These are phyloP conservation scores for Trialeurodes vaporariorum DNA, from an alignment of 1,140 invertebrate species.

Conservation along the genomic window DNA sequence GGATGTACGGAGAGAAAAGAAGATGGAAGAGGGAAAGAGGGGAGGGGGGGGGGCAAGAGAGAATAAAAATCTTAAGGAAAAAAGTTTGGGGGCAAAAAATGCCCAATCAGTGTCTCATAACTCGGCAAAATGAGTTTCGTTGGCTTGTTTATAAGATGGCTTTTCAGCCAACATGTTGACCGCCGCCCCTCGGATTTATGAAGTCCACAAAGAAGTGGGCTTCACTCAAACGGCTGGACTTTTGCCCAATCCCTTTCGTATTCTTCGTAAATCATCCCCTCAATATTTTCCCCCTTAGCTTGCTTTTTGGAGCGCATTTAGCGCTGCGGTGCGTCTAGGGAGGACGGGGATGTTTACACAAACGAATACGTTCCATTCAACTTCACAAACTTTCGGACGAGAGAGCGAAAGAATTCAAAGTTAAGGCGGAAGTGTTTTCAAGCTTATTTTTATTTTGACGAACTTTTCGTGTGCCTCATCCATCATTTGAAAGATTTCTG, in stretches of 20 bases:
- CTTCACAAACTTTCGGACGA: too few relatives aligned
- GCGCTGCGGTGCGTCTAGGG: too few relatives aligned
- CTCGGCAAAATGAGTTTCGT: constrained; percentile 4
- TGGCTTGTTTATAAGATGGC: constrained; percentile 4
- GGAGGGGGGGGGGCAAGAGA: neutral
- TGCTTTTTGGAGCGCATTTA: too few relatives aligned
- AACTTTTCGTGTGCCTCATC: too few relatives aligned
- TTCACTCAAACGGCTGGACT: constrained; percentile 2
- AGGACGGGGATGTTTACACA: too few relatives aligned
- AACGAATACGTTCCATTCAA: too few relatives aligned
- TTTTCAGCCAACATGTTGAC: neutral
- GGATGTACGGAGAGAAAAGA: neutral
- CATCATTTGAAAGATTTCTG: too few relatives aligned
- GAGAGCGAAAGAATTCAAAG: too few relatives aligned
- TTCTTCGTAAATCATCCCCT: constrained; percentile 8
- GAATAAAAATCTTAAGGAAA: neutral
- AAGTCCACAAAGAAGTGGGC: constrained; percentile 1
- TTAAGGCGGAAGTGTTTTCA: too few relatives aligned
- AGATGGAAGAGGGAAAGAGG: neutral
- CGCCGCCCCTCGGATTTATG: constrained; percentile 2
- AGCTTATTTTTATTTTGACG: too few relatives aligned
- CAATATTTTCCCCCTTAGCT: neutral
- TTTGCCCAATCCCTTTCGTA: neutral
- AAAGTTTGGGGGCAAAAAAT: constrained; percentile 1
- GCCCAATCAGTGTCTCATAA: constrained; percentile 7